Base-by-base conservation (phyloP, 2,113 vertebrate genomes). In the Perca schrenkii region DNA sequence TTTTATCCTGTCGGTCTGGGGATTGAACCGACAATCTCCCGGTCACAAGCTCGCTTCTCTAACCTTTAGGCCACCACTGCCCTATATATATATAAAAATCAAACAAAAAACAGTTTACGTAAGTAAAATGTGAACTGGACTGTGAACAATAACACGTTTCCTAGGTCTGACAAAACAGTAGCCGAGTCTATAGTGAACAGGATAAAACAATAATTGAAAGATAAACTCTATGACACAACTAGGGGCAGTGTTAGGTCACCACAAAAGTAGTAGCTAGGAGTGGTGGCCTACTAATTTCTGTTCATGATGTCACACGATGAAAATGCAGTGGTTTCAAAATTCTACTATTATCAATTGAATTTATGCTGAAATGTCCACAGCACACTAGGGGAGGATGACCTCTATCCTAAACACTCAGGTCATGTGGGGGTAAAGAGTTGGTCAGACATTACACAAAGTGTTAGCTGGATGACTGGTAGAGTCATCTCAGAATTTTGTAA, bases 71-170 rank as follows among this genome's bases (percentile, higher is more conserved):
- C n/a, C n/a, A n/a, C n/a, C n/a, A n/a, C n/a, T n/a, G n/a, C n/a
- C n/a, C n/a, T 82, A 86, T 82, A 87, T 88, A 90, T 87, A 86
- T 68, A 89, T 79, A 76, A 66, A 58, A 82, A 66, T 86, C 6
- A 57, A 77, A 86, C 36, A 88, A 60, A 88, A 77, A 85, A 75
- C 62, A 36, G 62, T 70, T 77, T 62, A 77, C 75, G 76, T 77
- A 82, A 88, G 79, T 88, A 80, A 76, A 69, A 81, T 79, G 21
- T 76, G 86, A 87, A 90, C 25, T 86, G 82, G 76, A 84, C 80
- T 76, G 72, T 75, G 74, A 82, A 87, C 50, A 82, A 83, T 57
- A 74, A 76, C 63, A 81, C 56, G 74, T 84, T 71, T 89, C 85
- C 72, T 75, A 80, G 84, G 75, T 85, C 77, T 82, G 85, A 85